phyloP scores from a whole-genome alignment of 2,113 vertebrate species.

The Cyprinodon brontotheroides region DNA sequence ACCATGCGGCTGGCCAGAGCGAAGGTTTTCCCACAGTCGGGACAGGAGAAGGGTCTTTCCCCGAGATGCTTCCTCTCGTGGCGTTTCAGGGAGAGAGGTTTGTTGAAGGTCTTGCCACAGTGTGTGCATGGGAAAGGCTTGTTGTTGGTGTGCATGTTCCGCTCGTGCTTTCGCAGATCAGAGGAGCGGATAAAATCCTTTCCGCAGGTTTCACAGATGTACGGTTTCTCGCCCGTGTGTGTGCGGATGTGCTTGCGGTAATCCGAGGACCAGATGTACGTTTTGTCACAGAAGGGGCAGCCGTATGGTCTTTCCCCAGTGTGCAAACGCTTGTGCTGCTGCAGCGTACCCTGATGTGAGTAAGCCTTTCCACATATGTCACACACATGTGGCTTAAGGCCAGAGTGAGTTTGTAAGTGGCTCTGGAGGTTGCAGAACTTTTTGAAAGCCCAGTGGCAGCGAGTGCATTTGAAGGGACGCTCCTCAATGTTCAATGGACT shows the following conservation, averaged over 20 bases:
- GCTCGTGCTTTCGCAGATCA: slow-evolving; percentile 81
- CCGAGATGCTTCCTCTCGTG: slow-evolving; percentile 86
- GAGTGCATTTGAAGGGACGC: slow-evolving; percentile 74
- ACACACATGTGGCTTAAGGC: slow-evolving; percentile 82
- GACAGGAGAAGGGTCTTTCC: slow-evolving; percentile 82
- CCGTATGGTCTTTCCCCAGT: slow-evolving; percentile 79
- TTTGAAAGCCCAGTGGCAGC: slow-evolving; percentile 79
- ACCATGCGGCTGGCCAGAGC: slow-evolving; percentile 83
- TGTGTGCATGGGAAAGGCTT: slow-evolving; percentile 83
- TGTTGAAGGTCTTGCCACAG: slow-evolving; percentile 85
- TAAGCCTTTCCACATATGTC: slow-evolving; percentile 80
- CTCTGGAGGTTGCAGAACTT: slow-evolving; percentile 85
- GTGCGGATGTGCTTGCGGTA: slow-evolving; percentile 80
- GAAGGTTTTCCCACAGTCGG: slow-evolving; percentile 80
- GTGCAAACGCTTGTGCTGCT: slow-evolving; percentile 82
- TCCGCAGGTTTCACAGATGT: slow-evolving; percentile 73
- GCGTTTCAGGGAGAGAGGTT: slow-evolving; percentile 81
- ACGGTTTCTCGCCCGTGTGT: slow-evolving; percentile 81
- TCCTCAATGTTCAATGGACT: slow-evolving; percentile 51
- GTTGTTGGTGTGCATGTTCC: slow-evolving; percentile 83
- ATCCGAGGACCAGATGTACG: slow-evolving; percentile 82
- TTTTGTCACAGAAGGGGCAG: slow-evolving; percentile 78
- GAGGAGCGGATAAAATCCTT: slow-evolving; percentile 82
- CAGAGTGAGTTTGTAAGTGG: slow-evolving; percentile 82
- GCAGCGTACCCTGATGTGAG: slow-evolving; percentile 78